These are phyloP conservation scores for Torymus aiolomorphi DNA, from an alignment of 2,888 invertebrate species.

Conservation along the genomic window DNA sequence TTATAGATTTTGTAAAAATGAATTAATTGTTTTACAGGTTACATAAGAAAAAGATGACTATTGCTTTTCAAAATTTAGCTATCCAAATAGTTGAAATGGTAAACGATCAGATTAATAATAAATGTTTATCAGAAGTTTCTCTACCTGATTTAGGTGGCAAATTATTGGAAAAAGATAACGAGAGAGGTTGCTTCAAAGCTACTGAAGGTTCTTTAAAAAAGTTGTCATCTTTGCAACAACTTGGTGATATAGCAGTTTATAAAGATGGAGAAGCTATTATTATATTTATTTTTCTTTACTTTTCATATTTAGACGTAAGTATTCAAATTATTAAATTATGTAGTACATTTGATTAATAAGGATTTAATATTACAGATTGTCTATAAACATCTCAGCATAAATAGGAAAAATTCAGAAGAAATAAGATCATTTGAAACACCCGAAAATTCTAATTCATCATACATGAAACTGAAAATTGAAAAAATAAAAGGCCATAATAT, in stretches of 20 bases:
- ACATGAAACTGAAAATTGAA: conserved; percentile 47
- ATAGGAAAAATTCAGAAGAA: conserved; percentile 46
- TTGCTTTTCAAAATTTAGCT: conserved; percentile 41
- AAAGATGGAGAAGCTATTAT: conserved; percentile 50
- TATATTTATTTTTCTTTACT: conserved; percentile 43
- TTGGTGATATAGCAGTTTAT: conserved; percentile 40
- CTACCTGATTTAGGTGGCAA: conserved; percentile 48
- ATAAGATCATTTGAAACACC: conserved; percentile 50
- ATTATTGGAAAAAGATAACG: conserved; percentile 41
- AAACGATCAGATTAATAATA: conserved; percentile 36
- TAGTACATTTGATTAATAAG: conserved; percentile 22
- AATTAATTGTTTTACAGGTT: conserved; percentile 43
- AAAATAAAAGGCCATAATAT: conserved; percentile 1
- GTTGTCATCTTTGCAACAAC: conserved; percentile 43
- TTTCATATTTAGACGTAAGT: conserved; percentile 50
- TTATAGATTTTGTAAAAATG: not conserved
- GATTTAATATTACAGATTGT: conserved; percentile 52
- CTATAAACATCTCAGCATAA: conserved; percentile 53
- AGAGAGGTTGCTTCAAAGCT: conserved; percentile 47
- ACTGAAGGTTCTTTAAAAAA: conserved; percentile 39
- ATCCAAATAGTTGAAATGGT: conserved; percentile 37
- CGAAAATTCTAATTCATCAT: conserved; percentile 56
- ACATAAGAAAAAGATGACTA: conserved; percentile 45
- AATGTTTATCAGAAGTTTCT: conserved; percentile 26
- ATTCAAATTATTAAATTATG: conserved; percentile 14